These are phyloP conservation scores for Aspidiotus rigidus DNA, from an alignment of 2,888 invertebrate species.

Conservation along the genomic window DNA sequence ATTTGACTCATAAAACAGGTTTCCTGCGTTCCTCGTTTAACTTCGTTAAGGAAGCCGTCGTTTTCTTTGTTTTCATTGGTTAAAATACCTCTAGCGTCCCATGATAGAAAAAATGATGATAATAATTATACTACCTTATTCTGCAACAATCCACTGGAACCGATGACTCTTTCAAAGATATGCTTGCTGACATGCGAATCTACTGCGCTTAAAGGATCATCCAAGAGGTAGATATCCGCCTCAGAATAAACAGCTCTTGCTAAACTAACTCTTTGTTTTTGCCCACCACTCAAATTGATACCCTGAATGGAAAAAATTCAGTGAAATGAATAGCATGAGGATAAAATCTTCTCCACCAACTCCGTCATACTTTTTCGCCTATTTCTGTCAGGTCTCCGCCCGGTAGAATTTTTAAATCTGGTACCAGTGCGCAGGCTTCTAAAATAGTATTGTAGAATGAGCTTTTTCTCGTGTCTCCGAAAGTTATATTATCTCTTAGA, in stretches of 20 bases:
- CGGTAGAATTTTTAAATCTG: constrained; percentile 86
- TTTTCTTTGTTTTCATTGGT: no score
- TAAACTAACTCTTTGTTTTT: constrained; percentile 81
- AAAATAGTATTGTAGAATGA: constrained; percentile 68
- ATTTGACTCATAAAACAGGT: no score
- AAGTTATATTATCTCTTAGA: constrained; percentile 82
- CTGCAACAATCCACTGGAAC: constrained; percentile 45
- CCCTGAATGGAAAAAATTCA: constrained; percentile 45
- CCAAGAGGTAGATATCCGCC: constrained; percentile 82
- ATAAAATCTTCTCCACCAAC: background rate
- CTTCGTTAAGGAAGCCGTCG: no score
- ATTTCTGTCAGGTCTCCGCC: constrained; percentile 96
- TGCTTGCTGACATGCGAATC: constrained; percentile 58
- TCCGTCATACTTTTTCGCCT: constrained; percentile 47
- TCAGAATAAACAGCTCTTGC: constrained; percentile 85
- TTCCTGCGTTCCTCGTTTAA: no score
- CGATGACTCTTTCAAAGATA: constrained; percentile 55
- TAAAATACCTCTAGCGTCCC: no score
- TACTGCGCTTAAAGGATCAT: constrained; percentile 75
- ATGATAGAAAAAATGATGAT: background rate
- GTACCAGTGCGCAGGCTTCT: constrained; percentile 78
- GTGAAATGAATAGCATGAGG: background rate
- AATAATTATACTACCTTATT: constrained; percentile 40
- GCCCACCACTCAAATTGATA: constrained; percentile 81
- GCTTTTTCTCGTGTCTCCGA: constrained; percentile 66